phyloP scores from a whole-genome alignment of 2,797 vertebrate species.

The Sebastes steindachneri region DNA sequence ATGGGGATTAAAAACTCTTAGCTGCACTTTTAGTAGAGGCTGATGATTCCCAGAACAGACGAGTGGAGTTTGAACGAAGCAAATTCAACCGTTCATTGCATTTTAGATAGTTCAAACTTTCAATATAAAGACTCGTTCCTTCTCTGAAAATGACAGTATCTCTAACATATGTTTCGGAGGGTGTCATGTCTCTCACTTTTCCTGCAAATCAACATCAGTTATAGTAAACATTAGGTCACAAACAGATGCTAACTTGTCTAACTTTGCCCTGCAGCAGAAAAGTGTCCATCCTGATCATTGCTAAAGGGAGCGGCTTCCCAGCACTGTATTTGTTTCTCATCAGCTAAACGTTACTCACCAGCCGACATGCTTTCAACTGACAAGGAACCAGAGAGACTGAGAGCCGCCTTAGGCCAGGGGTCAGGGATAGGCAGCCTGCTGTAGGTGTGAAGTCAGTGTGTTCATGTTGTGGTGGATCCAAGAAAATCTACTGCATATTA shows the following conservation, averaged over 20 bases:
- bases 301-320: not conserved
- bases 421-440: not conserved
- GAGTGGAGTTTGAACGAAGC: not conserved
- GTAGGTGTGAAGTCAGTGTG: not conserved
- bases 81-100: not conserved
- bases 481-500: not conserved
- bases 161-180: not conserved
- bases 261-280: not conserved
- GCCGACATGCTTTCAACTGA: not conserved
- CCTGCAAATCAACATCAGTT: not conserved
- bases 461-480: not conserved
- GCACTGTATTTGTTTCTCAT: not conserved
- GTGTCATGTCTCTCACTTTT: not conserved
- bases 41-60: not conserved
- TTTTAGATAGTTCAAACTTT: not conserved
- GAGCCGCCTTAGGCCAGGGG: not conserved
- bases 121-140: not conserved
- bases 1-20: not conserved
- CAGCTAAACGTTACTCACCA: conserved; percentile 5
- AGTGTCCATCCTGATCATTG: not conserved
- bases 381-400: not conserved
- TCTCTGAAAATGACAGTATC: not conserved
- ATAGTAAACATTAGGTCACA: not conserved
- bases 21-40: not conserved
- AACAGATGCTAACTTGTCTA: not conserved